Evolutionary conservation across 1,140 invertebrate genomes (phyloP).

Genomic region (Lepidurus couesii): DNA sequence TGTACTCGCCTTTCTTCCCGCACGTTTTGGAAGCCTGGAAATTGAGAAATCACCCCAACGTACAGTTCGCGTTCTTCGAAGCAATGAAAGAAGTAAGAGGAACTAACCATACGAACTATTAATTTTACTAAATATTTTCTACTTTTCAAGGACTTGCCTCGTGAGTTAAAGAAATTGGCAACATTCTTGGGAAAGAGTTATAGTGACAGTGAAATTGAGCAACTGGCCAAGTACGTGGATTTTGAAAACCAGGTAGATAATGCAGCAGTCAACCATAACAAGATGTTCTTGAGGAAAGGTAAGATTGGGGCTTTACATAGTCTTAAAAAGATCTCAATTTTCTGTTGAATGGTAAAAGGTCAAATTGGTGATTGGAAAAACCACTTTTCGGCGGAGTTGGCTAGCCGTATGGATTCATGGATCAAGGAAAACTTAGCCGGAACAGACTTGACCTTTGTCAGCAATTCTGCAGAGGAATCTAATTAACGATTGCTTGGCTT

Average conservation of each 20-base stretch:
- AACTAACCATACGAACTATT: background rate
- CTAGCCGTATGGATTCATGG: constrained; percentile 7
- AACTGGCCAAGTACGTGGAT: background rate
- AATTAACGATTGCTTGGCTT: background rate
- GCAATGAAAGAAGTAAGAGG: constrained; percentile 40
- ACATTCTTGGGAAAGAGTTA: background rate
- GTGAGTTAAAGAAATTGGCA: background rate
- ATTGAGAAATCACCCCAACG: constrained; percentile 36
- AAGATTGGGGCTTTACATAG: background rate
- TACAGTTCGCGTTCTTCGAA: constrained; percentile 39
- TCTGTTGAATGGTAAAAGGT: background rate
- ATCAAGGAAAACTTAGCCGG: background rate
- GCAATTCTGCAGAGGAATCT: background rate
- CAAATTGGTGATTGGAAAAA: constrained; percentile 25
- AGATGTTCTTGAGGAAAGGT: background rate
- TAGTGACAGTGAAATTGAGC: background rate
- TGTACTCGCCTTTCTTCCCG: constrained; percentile 35
- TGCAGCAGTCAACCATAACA: background rate
- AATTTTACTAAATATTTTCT: background rate
- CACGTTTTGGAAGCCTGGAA: constrained; percentile 38
- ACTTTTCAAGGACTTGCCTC: background rate
- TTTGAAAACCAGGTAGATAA: background rate
- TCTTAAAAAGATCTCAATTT: background rate
- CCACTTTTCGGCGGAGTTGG: constrained; percentile 15
- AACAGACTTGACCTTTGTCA: background rate